phyloP scores from a whole-genome alignment of 1,140 invertebrate genomes.

The Brachionus manjavacas region DNA sequence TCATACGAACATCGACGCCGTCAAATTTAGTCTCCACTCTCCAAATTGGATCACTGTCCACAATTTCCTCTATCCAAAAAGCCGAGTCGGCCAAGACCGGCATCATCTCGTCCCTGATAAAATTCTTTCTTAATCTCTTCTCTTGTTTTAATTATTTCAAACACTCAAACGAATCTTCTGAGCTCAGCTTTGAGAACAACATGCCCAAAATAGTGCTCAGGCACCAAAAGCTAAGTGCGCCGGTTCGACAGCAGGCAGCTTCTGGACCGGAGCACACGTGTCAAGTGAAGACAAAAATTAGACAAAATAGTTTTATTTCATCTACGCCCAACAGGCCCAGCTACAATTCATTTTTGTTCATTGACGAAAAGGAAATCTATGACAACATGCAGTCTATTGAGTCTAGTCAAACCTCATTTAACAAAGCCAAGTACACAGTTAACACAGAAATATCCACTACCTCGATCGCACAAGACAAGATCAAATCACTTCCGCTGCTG shows the following conservation, averaged over 20 bases:
- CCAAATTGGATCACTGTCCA: neutral
- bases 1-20: constrained; percentile 12
- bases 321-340: neutral
- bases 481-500: neutral
- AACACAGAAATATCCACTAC: neutral
- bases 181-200: neutral
- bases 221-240: neutral
- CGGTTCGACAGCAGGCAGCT: neutral
- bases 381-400: constrained; percentile 13
- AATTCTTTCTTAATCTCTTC: neutral
- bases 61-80: neutral
- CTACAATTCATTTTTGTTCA: constrained; percentile 24
- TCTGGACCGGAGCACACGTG: neutral
- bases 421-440: constrained; percentile 26
- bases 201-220: neutral
- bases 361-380: constrained; percentile 26
- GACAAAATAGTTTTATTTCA: neutral
- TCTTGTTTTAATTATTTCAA: neutral
- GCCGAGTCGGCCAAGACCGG: neutral
- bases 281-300: neutral
- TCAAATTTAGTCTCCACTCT: constrained; percentile 8
- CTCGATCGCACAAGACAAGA: neutral
- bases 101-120: neutral
- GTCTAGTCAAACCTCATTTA: constrained; percentile 27
- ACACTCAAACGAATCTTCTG: neutral